phyloP scores from a whole-genome alignment of 2,888 invertebrate genomes.

The Tryphoninae sp. region DNA sequence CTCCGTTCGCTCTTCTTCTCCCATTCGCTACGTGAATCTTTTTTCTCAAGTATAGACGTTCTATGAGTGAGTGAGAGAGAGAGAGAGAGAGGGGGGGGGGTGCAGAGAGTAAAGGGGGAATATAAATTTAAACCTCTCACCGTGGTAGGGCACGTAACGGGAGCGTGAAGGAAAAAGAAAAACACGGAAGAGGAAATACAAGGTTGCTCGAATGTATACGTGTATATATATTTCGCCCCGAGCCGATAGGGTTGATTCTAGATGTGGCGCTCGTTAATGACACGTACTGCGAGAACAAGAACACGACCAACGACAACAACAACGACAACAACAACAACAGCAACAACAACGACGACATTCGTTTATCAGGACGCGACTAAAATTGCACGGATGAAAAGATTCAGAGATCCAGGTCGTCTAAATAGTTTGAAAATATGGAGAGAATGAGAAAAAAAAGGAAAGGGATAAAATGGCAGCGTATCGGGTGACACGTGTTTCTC shows the following conservation, averaged over 20 bases:
- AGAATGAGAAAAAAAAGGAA: neutral
- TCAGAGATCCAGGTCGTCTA: constrained; percentile 42
- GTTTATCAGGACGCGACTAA: no score
- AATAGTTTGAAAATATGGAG: constrained; percentile 27
- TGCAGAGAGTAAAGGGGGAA: no score
- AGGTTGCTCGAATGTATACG: constrained; percentile 12
- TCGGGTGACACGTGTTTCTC: constrained; percentile 27
- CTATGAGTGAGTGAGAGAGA: no score
- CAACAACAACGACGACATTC: no score
- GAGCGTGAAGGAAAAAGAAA: constrained; percentile 34
- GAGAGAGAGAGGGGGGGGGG: no score
- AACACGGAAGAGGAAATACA: neutral
- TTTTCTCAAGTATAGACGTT: neutral
- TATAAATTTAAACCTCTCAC: constrained; percentile 38
- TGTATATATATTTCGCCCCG: constrained; percentile 43
- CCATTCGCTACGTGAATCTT: constrained; percentile 18
- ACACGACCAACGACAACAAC: neutral
- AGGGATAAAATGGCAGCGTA: neutral
- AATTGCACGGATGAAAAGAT: constrained; percentile 41
- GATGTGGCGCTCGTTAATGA: constrained; percentile 62
- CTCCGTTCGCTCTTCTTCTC: neutral
- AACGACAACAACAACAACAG: no score
- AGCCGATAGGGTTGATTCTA: constrained; percentile 54
- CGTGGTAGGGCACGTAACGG: constrained; percentile 16
- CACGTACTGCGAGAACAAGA: constrained; percentile 40